phyloP scores from a whole-genome alignment of 2,797 vertebrate species.

The Xyrichtys novacula region DNA sequence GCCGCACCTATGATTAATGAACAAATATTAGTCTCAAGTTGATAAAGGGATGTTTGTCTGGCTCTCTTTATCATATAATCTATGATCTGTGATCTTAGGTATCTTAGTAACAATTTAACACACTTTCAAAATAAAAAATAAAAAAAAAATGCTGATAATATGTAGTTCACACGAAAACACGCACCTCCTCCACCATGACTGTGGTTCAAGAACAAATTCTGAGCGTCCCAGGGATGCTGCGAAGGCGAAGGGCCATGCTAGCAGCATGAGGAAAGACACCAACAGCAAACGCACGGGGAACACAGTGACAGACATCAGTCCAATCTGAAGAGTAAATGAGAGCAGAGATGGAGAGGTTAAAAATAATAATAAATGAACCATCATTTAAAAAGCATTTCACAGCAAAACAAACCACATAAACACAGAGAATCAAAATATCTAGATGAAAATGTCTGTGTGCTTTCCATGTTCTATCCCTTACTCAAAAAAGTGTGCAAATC shows the following conservation, averaged over 20 bases:
- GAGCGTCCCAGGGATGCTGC: slow-evolving; percentile 88
- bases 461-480: too few relatives aligned
- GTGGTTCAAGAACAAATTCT: slow-evolving; percentile 85
- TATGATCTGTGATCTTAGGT: neutral
- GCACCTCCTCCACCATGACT: slow-evolving; percentile 89
- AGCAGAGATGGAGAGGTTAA: neutral
- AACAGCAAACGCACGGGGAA: slow-evolving; percentile 94
- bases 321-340: slow-evolving; percentile 84
- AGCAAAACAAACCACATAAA: neutral
- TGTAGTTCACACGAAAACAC: fast-evolving
- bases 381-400: neutral
- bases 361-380: neutral
- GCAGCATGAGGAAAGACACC: slow-evolving; percentile 93
- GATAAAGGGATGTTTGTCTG: neutral
- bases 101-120: neutral
- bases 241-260: slow-evolving; percentile 97
- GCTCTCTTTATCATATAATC: neutral
- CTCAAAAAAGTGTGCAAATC: too few relatives aligned
- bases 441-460: too few relatives aligned
- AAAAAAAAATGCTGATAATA: neutral
- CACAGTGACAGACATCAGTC: slow-evolving; percentile 93
- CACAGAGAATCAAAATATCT: neutral
- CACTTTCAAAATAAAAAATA: neutral
- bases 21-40: neutral
- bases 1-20: neutral